Evolutionary conservation across 2,888 invertebrate genomes (phyloP), one percentile per base, ranked within the genome.

Genomic region (Rhorus exstirpatorius): DNA sequence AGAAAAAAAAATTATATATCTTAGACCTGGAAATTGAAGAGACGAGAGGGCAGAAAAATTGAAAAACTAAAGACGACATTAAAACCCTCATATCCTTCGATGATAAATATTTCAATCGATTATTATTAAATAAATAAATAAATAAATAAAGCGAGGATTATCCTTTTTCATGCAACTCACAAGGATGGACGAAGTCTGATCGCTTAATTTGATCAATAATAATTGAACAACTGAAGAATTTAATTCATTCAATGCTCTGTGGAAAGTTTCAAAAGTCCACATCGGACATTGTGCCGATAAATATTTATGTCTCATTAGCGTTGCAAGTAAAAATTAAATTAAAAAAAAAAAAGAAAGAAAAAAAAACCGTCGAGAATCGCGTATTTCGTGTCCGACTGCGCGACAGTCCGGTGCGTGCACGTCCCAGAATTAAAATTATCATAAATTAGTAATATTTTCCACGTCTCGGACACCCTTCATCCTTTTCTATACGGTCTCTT

Each of bases 391-490:
- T 76, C 71, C 51, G 65, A 76, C 65, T 60, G 8, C 19, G 71
- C 70, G 79, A 75, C 79, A 67, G 31, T 70, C 51, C 70, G 63
- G 44, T 65, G 70, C 63, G 63, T 53, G 84, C 86, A 79, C 86
- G 81, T 85, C 83, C 87, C 85, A 86, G 86, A 85, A 78, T 72
- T 78, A 63, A 87, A 90, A 90, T 90, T 90, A 89, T 88, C 89
- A 90, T 90, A 90, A 90, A 90, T 89, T 89, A 87, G 88, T 89
- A 86, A 89, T 90, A 90, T 89, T 90, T 90, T 87, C 75, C 75
- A 74, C 68, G 85, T 81, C 83, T 63, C 71, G 75, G 75, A 75
- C 58, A 53, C 60, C 76, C 74, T 67, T 55, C 38, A 21, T 46
- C 65, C 31, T 75, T 75, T 75, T 79, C 83, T 79, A 79, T 83